phyloP scores from a whole-genome alignment of 2,113 vertebrate genomes.

The Cyphomyrus discorhynchus region DNA sequence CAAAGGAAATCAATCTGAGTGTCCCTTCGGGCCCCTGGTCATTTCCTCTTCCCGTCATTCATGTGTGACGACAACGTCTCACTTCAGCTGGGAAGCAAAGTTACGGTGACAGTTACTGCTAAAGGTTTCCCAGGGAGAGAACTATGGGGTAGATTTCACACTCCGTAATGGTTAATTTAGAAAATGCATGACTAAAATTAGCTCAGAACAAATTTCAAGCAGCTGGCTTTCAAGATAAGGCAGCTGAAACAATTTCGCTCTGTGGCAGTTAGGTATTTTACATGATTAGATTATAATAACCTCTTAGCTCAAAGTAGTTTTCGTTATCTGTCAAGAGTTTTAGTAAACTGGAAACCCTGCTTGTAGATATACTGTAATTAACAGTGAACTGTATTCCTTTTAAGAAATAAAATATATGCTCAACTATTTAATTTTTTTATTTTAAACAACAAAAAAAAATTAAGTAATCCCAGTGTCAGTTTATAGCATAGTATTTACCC shows the following conservation, averaged over 20 bases:
- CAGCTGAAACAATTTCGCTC: background rate
- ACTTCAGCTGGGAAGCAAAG: constrained; percentile 3
- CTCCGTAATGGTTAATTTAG: background rate
- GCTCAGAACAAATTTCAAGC: background rate
- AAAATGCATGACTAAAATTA: constrained; percentile 2
- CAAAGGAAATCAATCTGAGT: constrained; percentile 50
- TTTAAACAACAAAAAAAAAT: background rate
- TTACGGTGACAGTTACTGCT: constrained; percentile 23
- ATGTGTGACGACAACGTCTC: background rate
- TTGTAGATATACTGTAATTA: background rate
- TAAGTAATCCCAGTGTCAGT: background rate
- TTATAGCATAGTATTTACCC: background rate
- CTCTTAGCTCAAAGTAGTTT: background rate
- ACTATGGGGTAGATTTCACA: background rate
- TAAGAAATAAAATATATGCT: background rate
- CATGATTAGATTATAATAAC: background rate
- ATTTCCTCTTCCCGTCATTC: background rate
- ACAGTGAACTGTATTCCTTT: background rate
- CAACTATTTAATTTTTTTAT: background rate
- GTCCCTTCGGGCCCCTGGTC: background rate
- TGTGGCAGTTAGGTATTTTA: constrained; percentile 10
- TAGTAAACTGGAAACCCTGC: background rate
- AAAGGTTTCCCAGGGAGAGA: constrained; percentile 28
- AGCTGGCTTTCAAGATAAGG: constrained; percentile 4
- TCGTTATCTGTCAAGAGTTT: background rate